Base-by-base conservation (phyloP, 2,888 invertebrate species). In the Agelastica alni region DNA sequence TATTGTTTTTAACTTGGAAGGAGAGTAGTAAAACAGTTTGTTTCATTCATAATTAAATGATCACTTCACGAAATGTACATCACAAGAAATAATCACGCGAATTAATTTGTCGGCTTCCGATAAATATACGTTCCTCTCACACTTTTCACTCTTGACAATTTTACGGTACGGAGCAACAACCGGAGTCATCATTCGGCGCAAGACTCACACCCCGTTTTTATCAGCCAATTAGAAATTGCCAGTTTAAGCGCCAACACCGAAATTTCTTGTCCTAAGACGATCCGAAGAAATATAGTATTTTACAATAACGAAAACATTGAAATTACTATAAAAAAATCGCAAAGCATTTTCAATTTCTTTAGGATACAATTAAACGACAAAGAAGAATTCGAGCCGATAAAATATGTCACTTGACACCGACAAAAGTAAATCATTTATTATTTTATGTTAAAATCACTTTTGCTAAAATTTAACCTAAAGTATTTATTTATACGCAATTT, bases 131-230 rank as follows among this genome's bases (percentile, higher is more conserved):
- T n/a, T 31, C 32, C n/a, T 36, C 34, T 20, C 18, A 30, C 31
- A 49, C 41, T 49, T 49, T 49, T 49, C 41, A 17, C 20, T 14
- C 31, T 49, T 41, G 41, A 49, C 49, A 49, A 49, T 41, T 49
- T 49, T 41, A 45, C 20, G 46, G 54, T 26, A 39, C 43, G 52
- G 59, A 54, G 53, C 59, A 59, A 59, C 56, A 59, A 59, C 59
- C 59, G 56, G 53, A 53, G 51, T 56, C 48, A 45, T 58, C 53
- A 55, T 64, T 43, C 59, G 53, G 65, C 67, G 68, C 68, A 64
- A 61, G 66, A 62, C 59, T 63, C 62, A 63, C 61, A 60, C 62
- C 64, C 64, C 43, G 20, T 41, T 49, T 49, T 32, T 6, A 10
- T 17, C 10, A 20, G 20, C 37, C 37, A 39, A 10, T 39, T 5